Evolutionary conservation across 2,888 invertebrate species (phyloP).

Genomic region (Cantharis rustica): DNA sequence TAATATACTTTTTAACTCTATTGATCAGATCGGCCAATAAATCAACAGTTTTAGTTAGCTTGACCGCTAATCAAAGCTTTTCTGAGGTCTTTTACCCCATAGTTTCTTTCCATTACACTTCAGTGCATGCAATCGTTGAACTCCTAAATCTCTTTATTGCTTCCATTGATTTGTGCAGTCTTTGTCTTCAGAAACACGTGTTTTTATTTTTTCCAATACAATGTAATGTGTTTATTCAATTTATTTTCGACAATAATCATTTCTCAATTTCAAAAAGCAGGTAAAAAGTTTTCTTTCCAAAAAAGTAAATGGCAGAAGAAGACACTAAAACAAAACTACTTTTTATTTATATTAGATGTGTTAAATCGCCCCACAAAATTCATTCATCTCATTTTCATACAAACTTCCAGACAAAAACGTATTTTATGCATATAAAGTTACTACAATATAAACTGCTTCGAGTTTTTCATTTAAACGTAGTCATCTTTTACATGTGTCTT

Average conservation of each 20-base stretch:
- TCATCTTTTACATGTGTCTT: slow-evolving; percentile 12
- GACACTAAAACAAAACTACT: not conserved
- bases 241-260: not conserved
- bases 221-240: not conserved
- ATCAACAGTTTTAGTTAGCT: not conserved
- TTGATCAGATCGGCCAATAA: not conserved
- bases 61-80: not conserved
- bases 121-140: not conserved
- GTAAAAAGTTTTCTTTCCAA: not conserved
- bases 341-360: not conserved
- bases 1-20: not conserved
- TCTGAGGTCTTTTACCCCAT: not conserved
- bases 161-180: not conserved
- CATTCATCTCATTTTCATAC: slow-evolving; percentile 9
- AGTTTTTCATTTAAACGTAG: slow-evolving; percentile 12
- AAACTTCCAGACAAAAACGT: slow-evolving; percentile 8
- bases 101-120: not conserved
- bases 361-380: not conserved
- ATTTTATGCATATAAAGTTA: slow-evolving; percentile 14
- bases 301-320: not conserved
- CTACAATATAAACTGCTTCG: slow-evolving; percentile 7
- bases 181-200: not conserved
- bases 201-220: not conserved
- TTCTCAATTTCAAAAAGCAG: not conserved
- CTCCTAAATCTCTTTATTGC: not conserved